A percentile compares a stretch with the other conserved stretches of the same genome.
phyloP scores from a whole-genome alignment of 2,113 vertebrate species.

The Tichodroma muraria region DNA sequence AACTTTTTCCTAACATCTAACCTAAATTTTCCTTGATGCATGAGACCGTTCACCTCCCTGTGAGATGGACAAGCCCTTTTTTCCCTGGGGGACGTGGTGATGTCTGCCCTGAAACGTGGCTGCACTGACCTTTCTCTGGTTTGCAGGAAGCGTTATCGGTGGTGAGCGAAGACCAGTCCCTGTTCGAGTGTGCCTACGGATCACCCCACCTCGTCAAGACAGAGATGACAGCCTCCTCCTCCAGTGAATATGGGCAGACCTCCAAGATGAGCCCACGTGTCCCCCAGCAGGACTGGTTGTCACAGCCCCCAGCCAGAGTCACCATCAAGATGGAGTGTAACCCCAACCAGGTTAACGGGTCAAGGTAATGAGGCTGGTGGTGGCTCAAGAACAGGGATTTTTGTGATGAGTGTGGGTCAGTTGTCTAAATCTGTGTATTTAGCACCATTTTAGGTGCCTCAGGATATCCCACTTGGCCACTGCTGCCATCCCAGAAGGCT shows the following conservation, averaged over 20 bases:
- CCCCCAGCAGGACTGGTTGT: conserved; percentile 85
- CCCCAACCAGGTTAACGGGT: conserved; percentile 80
- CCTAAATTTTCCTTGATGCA: neutral
- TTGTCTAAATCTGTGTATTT: neutral
- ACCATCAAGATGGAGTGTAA: conserved; percentile 89
- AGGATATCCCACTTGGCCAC: neutral
- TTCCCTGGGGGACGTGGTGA: neutral
- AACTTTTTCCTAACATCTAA: too few relatives aligned
- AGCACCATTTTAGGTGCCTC: neutral
- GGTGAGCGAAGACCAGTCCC: conserved; percentile 86
- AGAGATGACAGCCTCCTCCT: conserved; percentile 86
- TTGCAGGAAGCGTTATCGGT: conserved; percentile 84
- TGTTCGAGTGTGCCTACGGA: conserved; percentile 87
- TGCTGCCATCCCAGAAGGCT: neutral
- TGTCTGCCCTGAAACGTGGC: neutral
- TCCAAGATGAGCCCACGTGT: conserved; percentile 86
- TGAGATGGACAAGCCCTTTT: neutral
- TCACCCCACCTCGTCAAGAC: conserved; percentile 77
- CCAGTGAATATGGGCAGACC: conserved; percentile 82
- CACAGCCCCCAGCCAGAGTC: conserved; percentile 76
- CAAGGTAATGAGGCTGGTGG: conserved; percentile 70
- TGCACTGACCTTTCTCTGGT: neutral
- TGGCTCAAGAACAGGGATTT: neutral
- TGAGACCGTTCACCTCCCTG: accelerated
- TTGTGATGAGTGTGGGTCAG: neutral